Evolutionary conservation across 2,888 invertebrate species (phyloP), one percentile per base, ranked within the genome.

Genomic region (Drosophila mettleri): DNA sequence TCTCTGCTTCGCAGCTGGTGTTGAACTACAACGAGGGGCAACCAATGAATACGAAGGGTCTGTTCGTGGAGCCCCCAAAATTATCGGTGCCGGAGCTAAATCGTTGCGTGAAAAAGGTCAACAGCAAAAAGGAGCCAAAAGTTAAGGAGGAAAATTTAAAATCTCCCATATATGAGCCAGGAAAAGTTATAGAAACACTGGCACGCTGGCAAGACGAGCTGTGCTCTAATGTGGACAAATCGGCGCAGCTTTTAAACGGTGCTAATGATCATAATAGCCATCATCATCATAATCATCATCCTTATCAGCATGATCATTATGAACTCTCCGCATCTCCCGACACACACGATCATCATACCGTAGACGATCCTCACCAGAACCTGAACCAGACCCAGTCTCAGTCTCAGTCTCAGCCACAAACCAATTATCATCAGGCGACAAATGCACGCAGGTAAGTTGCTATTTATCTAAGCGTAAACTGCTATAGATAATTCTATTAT

Each of bases 371-470:
- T 53, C 62, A 59, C 45, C 66, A 58, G 24, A 51, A 22, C 18
- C 58, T 53, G 48, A 33, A 58, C 31, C 49, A 51, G 51, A 34
- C 24, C 24, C 51, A 24, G 51, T 34, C 34, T 20, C 48, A 31
- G n/a, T 20, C 36, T 16, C 73, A 49, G 46, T 46, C 34, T 29
- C 59, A 62, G 22, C 36, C 82, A 51, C 71, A 59, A 63, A 41
- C 60, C 62, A 68, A 74, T 64, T 66, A 74, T 43, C 80, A 83
- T 38, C 87, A 87, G 69, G 77, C 89, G 68, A 88, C 80, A 57
- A 87, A 85, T 77, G 83, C 91, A 52, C 88, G 88, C 70, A 90
- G 90, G 90, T 91, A 90, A 90, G 90, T 82, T 51, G 3, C 59
- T 24, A 63, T 14, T n/a, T 36, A 51, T 20, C 18, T 27, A 12